Conservation (phyloP, 1,140 invertebrate species). For the Andricus grossulariae region DNA sequence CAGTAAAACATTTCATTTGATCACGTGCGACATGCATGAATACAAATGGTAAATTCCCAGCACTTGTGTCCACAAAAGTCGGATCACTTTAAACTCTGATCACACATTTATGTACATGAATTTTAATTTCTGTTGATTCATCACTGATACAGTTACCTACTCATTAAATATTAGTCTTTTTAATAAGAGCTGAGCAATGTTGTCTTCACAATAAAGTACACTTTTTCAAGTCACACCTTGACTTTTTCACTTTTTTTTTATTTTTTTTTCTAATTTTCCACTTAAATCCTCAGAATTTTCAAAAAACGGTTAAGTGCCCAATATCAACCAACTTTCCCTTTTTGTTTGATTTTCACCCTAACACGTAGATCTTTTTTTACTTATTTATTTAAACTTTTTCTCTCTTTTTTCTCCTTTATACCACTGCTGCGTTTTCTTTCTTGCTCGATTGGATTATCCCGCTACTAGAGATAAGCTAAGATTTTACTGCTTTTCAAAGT, state of each 20-base stretch:
- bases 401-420: neutral
- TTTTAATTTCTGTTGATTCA: too few relatives aligned
- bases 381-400: slow-evolving; percentile 24
- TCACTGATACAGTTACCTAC: too few relatives aligned
- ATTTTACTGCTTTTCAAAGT: neutral
- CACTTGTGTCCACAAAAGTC: neutral
- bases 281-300: too few relatives aligned
- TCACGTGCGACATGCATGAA: neutral
- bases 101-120: too few relatives aligned
- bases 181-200: too few relatives aligned
- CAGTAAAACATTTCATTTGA: neutral
- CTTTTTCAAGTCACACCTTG: neutral
- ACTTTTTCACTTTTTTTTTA: neutral
- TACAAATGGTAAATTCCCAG: neutral
- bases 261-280: too few relatives aligned
- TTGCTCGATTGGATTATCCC: neutral
- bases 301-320: too few relatives aligned
- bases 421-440: neutral
- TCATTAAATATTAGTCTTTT: too few relatives aligned
- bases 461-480: neutral
- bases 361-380: neutral
- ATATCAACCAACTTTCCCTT: neutral
- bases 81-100: neutral
- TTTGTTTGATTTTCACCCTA: neutral
- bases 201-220: neutral